Base-by-base conservation (phyloP, 2,888 invertebrate species). In the Drosophila vallismaia region DNA sequence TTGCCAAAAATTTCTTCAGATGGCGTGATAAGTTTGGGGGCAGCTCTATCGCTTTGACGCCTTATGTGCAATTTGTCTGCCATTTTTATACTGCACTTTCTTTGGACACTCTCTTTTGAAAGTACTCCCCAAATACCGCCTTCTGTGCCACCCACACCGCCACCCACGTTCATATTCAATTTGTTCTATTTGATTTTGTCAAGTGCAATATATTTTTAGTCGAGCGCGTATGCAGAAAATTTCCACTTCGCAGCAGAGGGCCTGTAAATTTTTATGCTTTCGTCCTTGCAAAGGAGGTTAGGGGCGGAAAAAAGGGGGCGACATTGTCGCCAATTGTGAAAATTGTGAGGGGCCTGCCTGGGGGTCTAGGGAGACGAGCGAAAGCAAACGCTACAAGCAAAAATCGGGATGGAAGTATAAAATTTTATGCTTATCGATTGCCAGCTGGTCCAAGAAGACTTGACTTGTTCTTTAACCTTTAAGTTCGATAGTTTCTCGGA, bases 1-100 rank as follows among this genome's bases (percentile, higher is more conserved):
- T 82, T 84, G 84, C 84, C 84, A 82, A 82, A 64, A 80, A 79
- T 75, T 63, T 71, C 67, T 78, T 58, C 62, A 74, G 67, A 71
- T 70, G 45, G 14, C 36, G 51, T 44, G 36, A 60, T 51, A 59
- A 63, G 51, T 33, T 40, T 44, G 49, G 36, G 24, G 48, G 59
- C 33, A 45, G 28, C 46, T 46, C 51, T 28, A 54, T 38, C 52
- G 55, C 45, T 74, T 75, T 76, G 73, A 78, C 72, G 77, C 76
- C 84, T 74, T 74, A 78, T 75, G 86, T 81, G 86, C 86, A 84
- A 85, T 86, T 86, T 85, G 85, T 85, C 82, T 86, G 84, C 74
- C 66, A 73, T 84, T 86, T 80, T 85, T 85, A 84, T 79, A 71
- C 69, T 68, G 48, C 66, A 49, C 60, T 64, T 69, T 55, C 24